phyloP scores from a whole-genome alignment of 2,797 vertebrate species.

The Gambusia yucatana region DNA sequence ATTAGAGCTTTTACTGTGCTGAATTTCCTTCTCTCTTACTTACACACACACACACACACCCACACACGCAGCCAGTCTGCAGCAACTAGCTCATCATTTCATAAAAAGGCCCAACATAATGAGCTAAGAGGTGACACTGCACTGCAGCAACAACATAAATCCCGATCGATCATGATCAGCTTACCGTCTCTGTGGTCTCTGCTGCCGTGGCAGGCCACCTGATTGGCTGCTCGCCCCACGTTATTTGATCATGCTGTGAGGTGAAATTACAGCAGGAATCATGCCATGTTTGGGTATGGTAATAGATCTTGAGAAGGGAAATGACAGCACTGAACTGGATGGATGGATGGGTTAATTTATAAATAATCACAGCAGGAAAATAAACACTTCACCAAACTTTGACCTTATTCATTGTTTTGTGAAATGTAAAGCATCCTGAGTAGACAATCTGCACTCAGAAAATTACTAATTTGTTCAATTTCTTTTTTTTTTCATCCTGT shows the following conservation, averaged over 20 bases:
- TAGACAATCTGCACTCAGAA: not conserved
- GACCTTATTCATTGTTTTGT: not conserved
- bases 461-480: not conserved
- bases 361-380: constrained; percentile 60
- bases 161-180: constrained; percentile 65
- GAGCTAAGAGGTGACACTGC: constrained; percentile 64
- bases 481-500: too few species aligned
- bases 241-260: constrained; percentile 60
- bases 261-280: constrained; percentile 64
- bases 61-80: constrained; percentile 30
- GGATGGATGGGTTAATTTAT: constrained; percentile 62
- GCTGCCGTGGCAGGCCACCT: constrained; percentile 50
- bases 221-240: constrained; percentile 51
- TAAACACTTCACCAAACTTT: constrained; percentile 6
- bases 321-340: constrained; percentile 53
- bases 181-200: constrained; percentile 13
- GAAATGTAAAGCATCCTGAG: not conserved
- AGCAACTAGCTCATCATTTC: constrained; percentile 46
- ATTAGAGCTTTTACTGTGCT: not conserved
- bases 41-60: constrained; percentile 25
- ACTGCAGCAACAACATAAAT: constrained; percentile 67
- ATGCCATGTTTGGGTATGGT: constrained; percentile 28
- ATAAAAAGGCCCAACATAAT: constrained; percentile 43
- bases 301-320: constrained; percentile 55
- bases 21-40: not conserved